Percentiles rank a stretch among this genome's conserved stretches.
Conservation (phyloP, 2,797 vertebrate species). For the Crenichthys baileyi region DNA sequence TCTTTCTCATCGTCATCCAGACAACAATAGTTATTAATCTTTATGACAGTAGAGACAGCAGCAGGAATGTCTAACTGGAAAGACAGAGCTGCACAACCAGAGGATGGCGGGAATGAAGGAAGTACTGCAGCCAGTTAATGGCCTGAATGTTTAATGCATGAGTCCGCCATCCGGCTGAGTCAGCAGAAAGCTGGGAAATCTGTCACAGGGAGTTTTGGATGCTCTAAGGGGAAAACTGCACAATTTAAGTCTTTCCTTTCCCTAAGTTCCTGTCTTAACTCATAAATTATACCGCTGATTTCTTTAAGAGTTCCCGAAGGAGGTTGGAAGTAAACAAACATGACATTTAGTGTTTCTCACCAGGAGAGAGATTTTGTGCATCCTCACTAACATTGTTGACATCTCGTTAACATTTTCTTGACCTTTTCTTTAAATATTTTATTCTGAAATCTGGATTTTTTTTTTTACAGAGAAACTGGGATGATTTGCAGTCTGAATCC, state of each 20-base stretch:
- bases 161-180: conserved; percentile 37
- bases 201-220: conserved; percentile 12
- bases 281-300: conserved; percentile 6
- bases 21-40: not conserved
- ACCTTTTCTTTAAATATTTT: conserved; percentile 1
- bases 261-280: not conserved
- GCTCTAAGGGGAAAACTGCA: conserved; percentile 9
- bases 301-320: conserved; percentile 10
- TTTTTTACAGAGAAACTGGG: not conserved
- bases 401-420: not conserved
- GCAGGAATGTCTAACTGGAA: not conserved
- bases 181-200: conserved; percentile 32
- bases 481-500: not conserved
- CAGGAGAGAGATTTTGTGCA: not conserved
- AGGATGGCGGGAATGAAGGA: not conserved
- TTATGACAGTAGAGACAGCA: conserved; percentile 15
- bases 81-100: not conserved
- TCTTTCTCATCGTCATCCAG: not conserved
- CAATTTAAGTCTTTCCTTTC: conserved; percentile 13
- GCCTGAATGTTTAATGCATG: conserved; percentile 53
- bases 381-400: not conserved
- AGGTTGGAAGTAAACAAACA: conserved; percentile 17
- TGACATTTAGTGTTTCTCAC: conserved; percentile 16
- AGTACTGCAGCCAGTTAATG: conserved; percentile 13
- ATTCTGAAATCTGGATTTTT: not conserved